Evolutionary conservation across 2,888 invertebrate genomes (phyloP).

Genomic region (Pocota personata): DNA sequence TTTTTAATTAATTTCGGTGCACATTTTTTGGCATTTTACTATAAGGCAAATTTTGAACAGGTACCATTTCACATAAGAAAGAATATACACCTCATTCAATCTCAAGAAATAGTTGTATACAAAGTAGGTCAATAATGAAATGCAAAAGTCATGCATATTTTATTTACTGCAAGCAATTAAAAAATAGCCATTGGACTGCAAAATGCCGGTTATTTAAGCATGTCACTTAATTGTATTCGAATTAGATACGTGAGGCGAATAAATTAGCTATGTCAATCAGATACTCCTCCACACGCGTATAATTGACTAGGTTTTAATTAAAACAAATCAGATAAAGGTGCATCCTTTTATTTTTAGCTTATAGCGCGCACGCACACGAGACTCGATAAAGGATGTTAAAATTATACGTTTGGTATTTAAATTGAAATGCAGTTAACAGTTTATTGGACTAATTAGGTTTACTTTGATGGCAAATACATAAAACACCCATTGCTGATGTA

Average conservation of each 20-base stretch:
- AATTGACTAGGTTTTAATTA: conserved; percentile 51
- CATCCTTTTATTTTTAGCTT: conserved; percentile 10
- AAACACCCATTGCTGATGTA: neutral
- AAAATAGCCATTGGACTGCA: conserved; percentile 1
- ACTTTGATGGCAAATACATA: conserved; percentile 7
- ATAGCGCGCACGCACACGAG: neutral
- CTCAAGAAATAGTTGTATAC: too few species aligned
- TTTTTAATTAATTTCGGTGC: neutral
- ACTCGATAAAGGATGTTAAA: neutral
- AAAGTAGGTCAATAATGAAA: neutral
- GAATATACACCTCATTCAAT: too few species aligned
- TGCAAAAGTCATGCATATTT: neutral
- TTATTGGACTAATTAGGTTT: conserved; percentile 47
- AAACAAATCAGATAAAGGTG: conserved; percentile 42
- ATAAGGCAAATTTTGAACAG: too few species aligned
- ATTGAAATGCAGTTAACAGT: conserved; percentile 45
- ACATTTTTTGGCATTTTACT: too few species aligned
- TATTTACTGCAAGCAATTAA: conserved; percentile 17
- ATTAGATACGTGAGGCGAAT: conserved; percentile 41
- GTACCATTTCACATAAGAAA: too few species aligned
- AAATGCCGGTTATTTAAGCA: conserved; percentile 23
- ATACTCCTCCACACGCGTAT: conserved; percentile 22
- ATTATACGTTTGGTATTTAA: conserved; percentile 18
- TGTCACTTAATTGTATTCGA: conserved; percentile 50
- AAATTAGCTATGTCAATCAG: conserved; percentile 63